Base-by-base conservation (phyloP, 2,888 invertebrate genomes). In the Melieria omissa region DNA sequence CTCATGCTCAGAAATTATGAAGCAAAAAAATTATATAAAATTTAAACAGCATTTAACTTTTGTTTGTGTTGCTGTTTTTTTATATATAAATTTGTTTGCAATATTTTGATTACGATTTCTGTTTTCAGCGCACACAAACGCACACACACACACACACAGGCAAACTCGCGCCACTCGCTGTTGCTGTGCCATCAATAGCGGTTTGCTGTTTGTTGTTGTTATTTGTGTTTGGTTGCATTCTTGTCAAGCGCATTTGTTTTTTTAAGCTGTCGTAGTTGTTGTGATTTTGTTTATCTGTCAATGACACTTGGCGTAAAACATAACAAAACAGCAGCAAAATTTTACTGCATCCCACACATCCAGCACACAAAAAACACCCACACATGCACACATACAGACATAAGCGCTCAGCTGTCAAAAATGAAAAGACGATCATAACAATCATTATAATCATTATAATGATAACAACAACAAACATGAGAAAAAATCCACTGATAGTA, bases 201-300 rank as follows among this genome's bases (percentile, higher is more conserved):
- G 52, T 65, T 10, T 44, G 46, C 6, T 47, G 66, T 10, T 72
- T 66, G 64, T 70, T 70, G 65, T 70, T 66, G n/a, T 58, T 68
- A 52, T 42, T 63, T 68, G 49, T 41, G 46, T 47, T 47, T 68
- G 42, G 62, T 71, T 62, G 60, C 46, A 47, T 63, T 47, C 14
- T 63, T 44, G 63, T 45, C 64, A 71, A 73, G 62, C 62, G 73
- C 70, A 71, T 75, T 71, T 74, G 69, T 67, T 71, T 71, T 63
- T 68, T 73, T 71, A 55, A 70, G 63, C 49, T 72, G 66, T 46
- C 61, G 54, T 67, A 62, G 69, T 57, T 61, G 66, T 78, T 80
- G 77, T 77, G 79, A 49, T 47, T 62, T 14, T 68, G 55, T 71
- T 65, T 67, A 57, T 70, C 64, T 73, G 72, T 58, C 71, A 64